Evolutionary conservation across 2,888 invertebrate species (phyloP).

Genomic region (Drosophila subsilvestris): DNA sequence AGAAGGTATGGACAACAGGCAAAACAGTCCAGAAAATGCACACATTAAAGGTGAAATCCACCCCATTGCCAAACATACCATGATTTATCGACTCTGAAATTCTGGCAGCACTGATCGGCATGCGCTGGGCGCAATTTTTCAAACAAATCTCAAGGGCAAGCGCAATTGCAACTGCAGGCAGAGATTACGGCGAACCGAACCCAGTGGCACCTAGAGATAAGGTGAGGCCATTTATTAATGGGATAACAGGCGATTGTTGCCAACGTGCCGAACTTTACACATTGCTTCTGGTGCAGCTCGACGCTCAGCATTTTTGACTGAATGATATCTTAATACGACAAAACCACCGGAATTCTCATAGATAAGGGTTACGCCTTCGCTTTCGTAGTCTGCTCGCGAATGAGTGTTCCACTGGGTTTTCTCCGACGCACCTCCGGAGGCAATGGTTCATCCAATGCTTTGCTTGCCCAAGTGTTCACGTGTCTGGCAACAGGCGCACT

Average conservation of each 20-base stretch:
- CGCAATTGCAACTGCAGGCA: not conserved
- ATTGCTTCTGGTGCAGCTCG: not conserved
- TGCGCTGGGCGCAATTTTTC: not conserved
- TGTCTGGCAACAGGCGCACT: not conserved
- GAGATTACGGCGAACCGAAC: conserved; percentile 12
- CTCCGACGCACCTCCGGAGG: conserved; percentile 2
- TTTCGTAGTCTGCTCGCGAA: not conserved
- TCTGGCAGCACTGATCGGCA: too few relatives aligned
- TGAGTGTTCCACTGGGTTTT: not conserved
- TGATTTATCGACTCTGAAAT: too few relatives aligned
- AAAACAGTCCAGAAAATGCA: too few relatives aligned
- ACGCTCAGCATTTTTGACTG: not conserved
- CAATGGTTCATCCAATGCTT: conserved; percentile 2
- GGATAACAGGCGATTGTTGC: not conserved
- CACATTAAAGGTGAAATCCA: too few relatives aligned
- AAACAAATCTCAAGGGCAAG: conserved; percentile 3
- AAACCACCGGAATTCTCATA: conserved; percentile 11
- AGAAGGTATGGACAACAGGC: too few relatives aligned
- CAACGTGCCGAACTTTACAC: too few relatives aligned
- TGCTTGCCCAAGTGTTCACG: not conserved
- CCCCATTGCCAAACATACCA: too few relatives aligned
- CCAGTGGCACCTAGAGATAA: conserved; percentile 19
- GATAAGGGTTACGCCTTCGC: conserved; percentile 9
- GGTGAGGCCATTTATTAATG: not conserved
- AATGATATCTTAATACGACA: conserved; percentile 6